Conservation (phyloP, 92 coral and sea anemone species). For the Parazoanthus swiftii region DNA sequence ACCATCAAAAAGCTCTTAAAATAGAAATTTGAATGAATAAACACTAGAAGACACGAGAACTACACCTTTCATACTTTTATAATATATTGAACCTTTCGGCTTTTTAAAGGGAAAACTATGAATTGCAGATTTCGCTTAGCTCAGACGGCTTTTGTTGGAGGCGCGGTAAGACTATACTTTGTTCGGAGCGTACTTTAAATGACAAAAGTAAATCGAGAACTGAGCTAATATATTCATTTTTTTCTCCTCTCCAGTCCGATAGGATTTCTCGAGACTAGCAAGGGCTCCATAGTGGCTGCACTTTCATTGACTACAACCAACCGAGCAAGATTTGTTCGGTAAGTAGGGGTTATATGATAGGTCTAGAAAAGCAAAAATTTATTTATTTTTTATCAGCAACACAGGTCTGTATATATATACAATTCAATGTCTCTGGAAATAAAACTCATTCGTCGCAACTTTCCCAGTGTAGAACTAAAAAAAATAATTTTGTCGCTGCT, state of each 20-base stretch:
- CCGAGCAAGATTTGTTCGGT: not conserved
- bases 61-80: not conserved
- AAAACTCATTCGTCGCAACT: not conserved
- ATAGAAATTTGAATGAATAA: too few relatives aligned
- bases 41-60: not conserved
- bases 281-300: not conserved
- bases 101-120: too few relatives aligned
- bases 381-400: not conserved
- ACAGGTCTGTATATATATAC: not conserved
- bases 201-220: not conserved
- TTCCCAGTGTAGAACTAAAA: not conserved
- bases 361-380: not conserved
- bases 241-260: not conserved
- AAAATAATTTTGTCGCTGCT: not conserved
- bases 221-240: not conserved
- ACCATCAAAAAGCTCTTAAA: not conserved
- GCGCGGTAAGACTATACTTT: not conserved
- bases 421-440: not conserved
- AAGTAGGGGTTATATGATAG: not conserved
- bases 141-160: not conserved
- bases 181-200: not conserved
- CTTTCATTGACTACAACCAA: not conserved
- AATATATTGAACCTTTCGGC: too few relatives aligned
- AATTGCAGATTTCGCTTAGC: not conserved
- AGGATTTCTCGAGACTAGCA: not conserved